These are phyloP conservation scores for Zoanthus sociatus DNA, from an alignment of 92 coral and sea anemone species.

Conservation along the genomic window DNA sequence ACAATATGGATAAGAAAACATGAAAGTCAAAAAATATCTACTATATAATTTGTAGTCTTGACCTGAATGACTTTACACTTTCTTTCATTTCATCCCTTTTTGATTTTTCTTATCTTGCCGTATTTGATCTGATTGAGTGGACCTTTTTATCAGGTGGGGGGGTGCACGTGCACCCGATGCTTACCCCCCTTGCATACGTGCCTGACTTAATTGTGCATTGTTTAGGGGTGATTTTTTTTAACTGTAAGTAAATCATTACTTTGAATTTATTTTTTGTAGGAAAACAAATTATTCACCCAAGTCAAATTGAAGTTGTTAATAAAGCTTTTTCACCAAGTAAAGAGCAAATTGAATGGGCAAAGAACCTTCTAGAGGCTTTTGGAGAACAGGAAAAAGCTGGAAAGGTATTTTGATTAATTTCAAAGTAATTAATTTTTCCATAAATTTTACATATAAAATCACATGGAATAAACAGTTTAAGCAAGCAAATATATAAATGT, in stretches of 20 bases:
- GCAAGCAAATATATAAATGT: no score
- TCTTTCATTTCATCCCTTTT: no score
- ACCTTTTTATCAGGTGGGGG: no score
- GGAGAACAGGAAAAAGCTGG: slow-evolving; percentile 89
- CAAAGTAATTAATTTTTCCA: no score
- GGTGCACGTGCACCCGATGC: no score
- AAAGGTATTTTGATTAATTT: slow-evolving; percentile 67
- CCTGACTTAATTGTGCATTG: background rate
- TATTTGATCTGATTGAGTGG: no score
- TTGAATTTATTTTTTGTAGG: slow-evolving; percentile 56
- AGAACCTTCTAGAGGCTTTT: slow-evolving; percentile 80
- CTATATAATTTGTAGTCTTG: no score
- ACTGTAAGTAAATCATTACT: background rate
- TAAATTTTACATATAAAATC: background rate
- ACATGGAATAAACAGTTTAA: background rate
- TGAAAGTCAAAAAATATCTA: no score
- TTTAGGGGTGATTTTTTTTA: background rate
- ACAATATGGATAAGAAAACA: no score
- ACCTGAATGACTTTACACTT: no score
- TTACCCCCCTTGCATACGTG: no score
- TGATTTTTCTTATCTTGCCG: no score
- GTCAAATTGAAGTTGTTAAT: slow-evolving; percentile 89
- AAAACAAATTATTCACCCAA: slow-evolving; percentile 96
- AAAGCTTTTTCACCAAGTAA: slow-evolving; percentile 91
- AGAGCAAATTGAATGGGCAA: slow-evolving; percentile 94